phyloP scores from a whole-genome alignment of 2,797 vertebrate species.

The Ataeniobius toweri region DNA sequence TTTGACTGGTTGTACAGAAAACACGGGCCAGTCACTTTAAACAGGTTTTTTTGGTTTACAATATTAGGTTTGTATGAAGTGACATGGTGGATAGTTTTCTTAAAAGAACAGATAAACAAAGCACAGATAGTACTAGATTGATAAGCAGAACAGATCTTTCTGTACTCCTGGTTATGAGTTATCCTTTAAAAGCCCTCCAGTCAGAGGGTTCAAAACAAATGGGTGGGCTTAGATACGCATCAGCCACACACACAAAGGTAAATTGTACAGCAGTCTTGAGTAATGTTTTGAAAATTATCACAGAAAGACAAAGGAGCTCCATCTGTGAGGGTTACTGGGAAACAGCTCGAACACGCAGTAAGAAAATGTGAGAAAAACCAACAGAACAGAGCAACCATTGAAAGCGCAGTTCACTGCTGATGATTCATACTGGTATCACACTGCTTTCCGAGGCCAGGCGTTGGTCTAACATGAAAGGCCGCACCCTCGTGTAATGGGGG shows the following conservation, averaged over 20 bases:
- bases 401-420: slow-evolving; percentile 23
- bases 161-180: no score
- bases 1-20: neutral
- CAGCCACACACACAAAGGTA: slow-evolving; percentile 1
- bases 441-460: slow-evolving; percentile 32
- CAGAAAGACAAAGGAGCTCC: slow-evolving; percentile 14
- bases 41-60: neutral
- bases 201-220: neutral
- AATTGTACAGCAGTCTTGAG: slow-evolving; percentile 3
- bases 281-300: neutral
- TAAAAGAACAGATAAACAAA: neutral
- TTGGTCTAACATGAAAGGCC: slow-evolving; percentile 30
- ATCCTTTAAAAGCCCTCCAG: neutral
- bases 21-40: neutral
- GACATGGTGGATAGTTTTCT: neutral
- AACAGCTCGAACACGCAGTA: slow-evolving; percentile 28
- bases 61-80: neutral
- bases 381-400: slow-evolving; percentile 57
- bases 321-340: slow-evolving; percentile 4
- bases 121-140: neutral
- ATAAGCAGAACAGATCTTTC: no score
- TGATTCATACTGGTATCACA: slow-evolving; percentile 52
- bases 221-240: neutral
- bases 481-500: slow-evolving; percentile 30
- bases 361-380: slow-evolving; percentile 58